Percentiles rank a stretch among this genome's conserved stretches.
Evolutionary conservation across 1,140 invertebrate species (phyloP).

Genomic region (Phymorhynchus buccinoides): DNA sequence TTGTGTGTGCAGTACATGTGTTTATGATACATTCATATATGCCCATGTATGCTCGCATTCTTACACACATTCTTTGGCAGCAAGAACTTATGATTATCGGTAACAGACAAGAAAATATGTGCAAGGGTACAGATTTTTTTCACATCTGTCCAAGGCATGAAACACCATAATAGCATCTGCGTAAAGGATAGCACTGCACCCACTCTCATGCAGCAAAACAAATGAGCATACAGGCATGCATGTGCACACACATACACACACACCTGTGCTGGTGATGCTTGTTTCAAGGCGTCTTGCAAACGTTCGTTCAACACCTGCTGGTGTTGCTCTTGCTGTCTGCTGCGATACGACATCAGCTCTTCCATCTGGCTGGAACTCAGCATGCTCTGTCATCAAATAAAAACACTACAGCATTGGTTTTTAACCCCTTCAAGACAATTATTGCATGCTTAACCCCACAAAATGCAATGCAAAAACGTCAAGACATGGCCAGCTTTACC

Average conservation of each 20-base stretch:
- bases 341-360: slow-evolving; percentile 48
- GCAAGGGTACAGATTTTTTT: background rate
- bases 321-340: slow-evolving; percentile 48
- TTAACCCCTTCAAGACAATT: no score
- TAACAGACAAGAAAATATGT: background rate
- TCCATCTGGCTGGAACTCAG: slow-evolving; percentile 54
- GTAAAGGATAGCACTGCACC: no score
- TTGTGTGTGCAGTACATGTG: no score
- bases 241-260: background rate
- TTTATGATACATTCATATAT: background rate
- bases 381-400: slow-evolving; percentile 41
- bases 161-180: no score
- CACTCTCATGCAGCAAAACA: no score
- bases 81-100: background rate
- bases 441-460: no score
- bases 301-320: slow-evolving; percentile 51
- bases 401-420: no score
- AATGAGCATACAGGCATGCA: no score
- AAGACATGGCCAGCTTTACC: no score
- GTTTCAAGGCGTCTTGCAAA: slow-evolving; percentile 55
- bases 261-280: slow-evolving; percentile 9
- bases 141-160: no score
- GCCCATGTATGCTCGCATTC: background rate
- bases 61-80: background rate
- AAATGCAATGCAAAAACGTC: no score